These are phyloP conservation scores for Caranx ignobilis DNA, from an alignment of 2,113 vertebrate genomes.

Conservation along the genomic window DNA sequence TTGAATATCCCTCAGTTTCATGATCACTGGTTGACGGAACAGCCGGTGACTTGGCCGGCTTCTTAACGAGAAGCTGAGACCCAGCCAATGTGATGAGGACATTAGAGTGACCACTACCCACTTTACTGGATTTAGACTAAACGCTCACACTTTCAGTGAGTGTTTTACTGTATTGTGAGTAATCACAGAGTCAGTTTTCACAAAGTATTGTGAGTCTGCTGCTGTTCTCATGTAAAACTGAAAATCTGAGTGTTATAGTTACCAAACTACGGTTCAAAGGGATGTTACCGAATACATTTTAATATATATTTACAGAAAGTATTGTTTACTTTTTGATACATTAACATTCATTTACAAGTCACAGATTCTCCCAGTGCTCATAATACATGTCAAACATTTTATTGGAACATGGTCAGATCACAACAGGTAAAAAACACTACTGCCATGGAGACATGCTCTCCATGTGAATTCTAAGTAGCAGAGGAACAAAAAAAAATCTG, in stretches of 20 bases:
- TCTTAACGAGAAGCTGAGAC: constrained; percentile 24
- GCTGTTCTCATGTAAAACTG: neutral
- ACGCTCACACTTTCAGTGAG: neutral
- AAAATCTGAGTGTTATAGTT: neutral
- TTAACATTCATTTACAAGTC: too few relatives aligned
- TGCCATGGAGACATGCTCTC: neutral
- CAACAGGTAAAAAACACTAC: neutral
- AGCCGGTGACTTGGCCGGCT: neutral
- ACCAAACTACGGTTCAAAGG: neutral
- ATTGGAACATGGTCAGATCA: neutral
- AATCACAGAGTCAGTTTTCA: too few relatives aligned
- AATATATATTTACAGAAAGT: too few relatives aligned
- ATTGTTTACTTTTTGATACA: too few relatives aligned
- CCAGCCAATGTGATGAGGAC: neutral
- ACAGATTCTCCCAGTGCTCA: neutral
- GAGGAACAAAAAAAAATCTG: neutral
- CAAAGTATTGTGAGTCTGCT: too few relatives aligned
- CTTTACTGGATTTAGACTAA: constrained; percentile 7
- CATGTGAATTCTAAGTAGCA: neutral
- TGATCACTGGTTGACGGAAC: constrained; percentile 16
- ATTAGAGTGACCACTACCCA: constrained; percentile 10
- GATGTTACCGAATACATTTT: neutral
- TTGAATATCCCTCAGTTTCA: constrained; percentile 28
- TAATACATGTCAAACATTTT: neutral
- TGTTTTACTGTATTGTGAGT: neutral